Evolutionary conservation across 2,888 invertebrate genomes (phyloP), one percentile per base, ranked within the genome.

Genomic region (Rotaria magnacalcarata): DNA sequence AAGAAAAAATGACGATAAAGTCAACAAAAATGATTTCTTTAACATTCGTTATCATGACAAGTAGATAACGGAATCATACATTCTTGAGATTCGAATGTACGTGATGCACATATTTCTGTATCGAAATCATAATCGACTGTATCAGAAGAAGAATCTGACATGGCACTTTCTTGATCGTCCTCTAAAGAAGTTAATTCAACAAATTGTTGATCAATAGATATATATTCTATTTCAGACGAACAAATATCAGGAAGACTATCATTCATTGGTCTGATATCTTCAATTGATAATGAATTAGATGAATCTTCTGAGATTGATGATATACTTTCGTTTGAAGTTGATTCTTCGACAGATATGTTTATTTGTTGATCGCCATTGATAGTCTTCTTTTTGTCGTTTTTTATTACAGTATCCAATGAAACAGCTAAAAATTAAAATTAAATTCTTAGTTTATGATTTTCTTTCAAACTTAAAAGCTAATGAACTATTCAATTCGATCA

Each of bases 121-220:
- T 80, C 80, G 47, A 80, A 80, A n/a, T 80, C 47, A 47, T 80
- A 80, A 47, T 80, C 80, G 19, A 80, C 80, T 7, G 80, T 80
- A 80, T 80, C 80, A 5, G 80, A 47, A 11, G 80, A 80, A 14
- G 43, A 11, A 24, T 80, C 47, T 43, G 80, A 80, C 24, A n/a
- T 43, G 19, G 80, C n/a, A 47, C 47, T 24, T 80, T 80, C n/a
- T 8, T 47, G 43, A 41, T 67, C 1, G 19, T 16, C 6, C 0
- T 67, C 34, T 19, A 34, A 16, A 27, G 16, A 34, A 14, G 27
- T 16, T 27, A 67, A 67, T 67, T 67, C 67, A 16, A 67, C 24
- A 41, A 14, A 14, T 34, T 67, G 67, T 11, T 67, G 67, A 67
- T 67, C 34, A 41, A 11, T 60, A 14, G 54, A 6, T 3, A 27